A percentile compares a stretch with the other conserved stretches of the same genome.
phyloP scores from a whole-genome alignment of 2,797 vertebrate genomes.

The Enteromius argenteus region DNA sequence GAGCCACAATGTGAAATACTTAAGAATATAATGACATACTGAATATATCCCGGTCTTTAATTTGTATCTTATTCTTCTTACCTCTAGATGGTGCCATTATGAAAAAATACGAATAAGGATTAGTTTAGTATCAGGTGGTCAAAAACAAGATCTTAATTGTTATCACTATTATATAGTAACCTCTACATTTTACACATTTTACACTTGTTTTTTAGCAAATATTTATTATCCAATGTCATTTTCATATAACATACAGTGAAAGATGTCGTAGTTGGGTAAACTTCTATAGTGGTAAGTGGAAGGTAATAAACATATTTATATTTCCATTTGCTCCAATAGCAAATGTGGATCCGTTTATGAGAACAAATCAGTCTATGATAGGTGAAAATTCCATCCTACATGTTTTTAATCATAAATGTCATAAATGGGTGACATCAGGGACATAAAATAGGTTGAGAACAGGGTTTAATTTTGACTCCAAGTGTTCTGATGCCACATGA shows the following conservation, averaged over 20 bases:
- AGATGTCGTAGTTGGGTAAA: not conserved
- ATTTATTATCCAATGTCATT: not conserved
- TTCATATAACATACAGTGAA: not conserved
- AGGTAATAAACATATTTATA: not conserved
- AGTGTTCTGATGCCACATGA: not conserved
- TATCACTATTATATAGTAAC: not conserved
- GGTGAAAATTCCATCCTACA: not conserved
- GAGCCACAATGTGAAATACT: not conserved
- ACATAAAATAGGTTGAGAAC: not conserved
- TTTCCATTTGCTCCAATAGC: not conserved
- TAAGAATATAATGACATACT: not conserved
- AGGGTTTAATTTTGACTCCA: not conserved
- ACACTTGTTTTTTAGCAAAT: too few species aligned
- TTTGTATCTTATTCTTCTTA: not conserved
- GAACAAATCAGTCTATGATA: not conserved
- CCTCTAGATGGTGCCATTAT: constrained; percentile 32
- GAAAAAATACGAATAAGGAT: not conserved
- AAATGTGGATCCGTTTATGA: not conserved
- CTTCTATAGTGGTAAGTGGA: not conserved
- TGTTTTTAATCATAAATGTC: not conserved
- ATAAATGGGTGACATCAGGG: not conserved
- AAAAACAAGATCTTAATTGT: not conserved
- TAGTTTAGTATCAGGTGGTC: not conserved
- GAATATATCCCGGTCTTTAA: not conserved
- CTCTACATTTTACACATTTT: not conserved